Evolutionary conservation across 35 echinoderm and acorn worm genomes (phyloP), one percentile per base, ranked within the genome.

Genomic region (Lytechinus variegatus): DNA sequence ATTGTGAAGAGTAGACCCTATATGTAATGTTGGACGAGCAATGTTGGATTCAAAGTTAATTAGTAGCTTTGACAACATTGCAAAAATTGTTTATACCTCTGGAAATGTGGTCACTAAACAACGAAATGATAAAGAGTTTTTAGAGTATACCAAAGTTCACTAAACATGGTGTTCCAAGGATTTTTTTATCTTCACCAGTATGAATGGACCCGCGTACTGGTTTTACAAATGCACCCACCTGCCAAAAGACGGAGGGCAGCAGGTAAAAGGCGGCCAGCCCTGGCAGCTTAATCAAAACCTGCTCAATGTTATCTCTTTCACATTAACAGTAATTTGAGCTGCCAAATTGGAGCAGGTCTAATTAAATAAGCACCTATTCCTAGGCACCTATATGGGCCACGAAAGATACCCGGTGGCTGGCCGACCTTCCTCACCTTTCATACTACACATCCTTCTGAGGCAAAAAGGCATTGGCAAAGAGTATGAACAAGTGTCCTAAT

Each of bases 301-400:
- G 66, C 14, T 24, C 16, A 79, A 79, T 79, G 66, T 79, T 79
- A 79, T 79, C 66, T 24, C 66, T n/a, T 79, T 24, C 19, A 79
- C 66, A 79, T 79, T 79, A 79, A 79, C 19, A 24, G 66, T 79
- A 79, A 79, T 79, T 79, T 79, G 66, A 79, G 66, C 66, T 24
- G 21, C 66, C 66, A 79, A 79, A 79, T 79, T 79, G 66, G 66
- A 79, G 66, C 66, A 79, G 66, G 66, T 79, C 16, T 79, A 79
- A 79, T 79, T 79, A 79, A 79, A 79, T 79, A 79, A 79, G 66
- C 66, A 79, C 66, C 66, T 79, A 14, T 79, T 79, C 66, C 66
- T n/a, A 79, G 66, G 66, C 66, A 79, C 66, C 66, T 24, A 79
- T 24, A 79, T 79, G 66, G 66, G 66, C 66, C 66, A 79, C 19